phyloP scores from a whole-genome alignment of 2,888 invertebrate genomes.

The Drosophila nr. perissopoda region DNA sequence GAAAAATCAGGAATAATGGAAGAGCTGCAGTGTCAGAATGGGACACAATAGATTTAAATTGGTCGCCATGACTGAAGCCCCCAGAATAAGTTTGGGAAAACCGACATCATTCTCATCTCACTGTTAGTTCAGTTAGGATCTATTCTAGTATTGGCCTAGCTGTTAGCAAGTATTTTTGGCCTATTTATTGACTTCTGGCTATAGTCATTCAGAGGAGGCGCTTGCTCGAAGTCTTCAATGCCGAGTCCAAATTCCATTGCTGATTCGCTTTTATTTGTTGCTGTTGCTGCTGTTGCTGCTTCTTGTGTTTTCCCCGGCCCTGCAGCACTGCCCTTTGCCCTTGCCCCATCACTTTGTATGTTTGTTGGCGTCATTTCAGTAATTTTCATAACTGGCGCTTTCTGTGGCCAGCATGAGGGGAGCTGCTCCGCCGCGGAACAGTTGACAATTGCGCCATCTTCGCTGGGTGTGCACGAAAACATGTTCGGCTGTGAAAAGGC shows the following conservation, averaged over 20 bases:
- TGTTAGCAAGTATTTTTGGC: background rate
- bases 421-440: slow-evolving; percentile 36
- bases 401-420: slow-evolving; percentile 28
- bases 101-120: background rate
- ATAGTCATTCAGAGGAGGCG: slow-evolving; percentile 19
- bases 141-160: background rate
- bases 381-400: slow-evolving; percentile 77
- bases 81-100: background rate
- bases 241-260: slow-evolving; percentile 27
- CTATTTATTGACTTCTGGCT: background rate
- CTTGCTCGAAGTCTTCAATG: slow-evolving; percentile 35
- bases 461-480: slow-evolving; percentile 70
- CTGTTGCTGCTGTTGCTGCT: slow-evolving; percentile 39
- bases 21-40: background rate
- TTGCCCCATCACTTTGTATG: slow-evolving; percentile 39
- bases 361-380: slow-evolving; percentile 76
- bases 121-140: background rate
- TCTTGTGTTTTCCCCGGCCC: slow-evolving; percentile 11
- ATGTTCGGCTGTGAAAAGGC: slow-evolving; percentile 62
- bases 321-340: slow-evolving; percentile 1
- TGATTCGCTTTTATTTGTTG: slow-evolving; percentile 69
- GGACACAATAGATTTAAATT: background rate
- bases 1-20: background rate
- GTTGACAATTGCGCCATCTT: slow-evolving; percentile 66
- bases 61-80: background rate